Conservation (phyloP, 2,113 vertebrate genomes). For the Phyllostomus hastatus region DNA sequence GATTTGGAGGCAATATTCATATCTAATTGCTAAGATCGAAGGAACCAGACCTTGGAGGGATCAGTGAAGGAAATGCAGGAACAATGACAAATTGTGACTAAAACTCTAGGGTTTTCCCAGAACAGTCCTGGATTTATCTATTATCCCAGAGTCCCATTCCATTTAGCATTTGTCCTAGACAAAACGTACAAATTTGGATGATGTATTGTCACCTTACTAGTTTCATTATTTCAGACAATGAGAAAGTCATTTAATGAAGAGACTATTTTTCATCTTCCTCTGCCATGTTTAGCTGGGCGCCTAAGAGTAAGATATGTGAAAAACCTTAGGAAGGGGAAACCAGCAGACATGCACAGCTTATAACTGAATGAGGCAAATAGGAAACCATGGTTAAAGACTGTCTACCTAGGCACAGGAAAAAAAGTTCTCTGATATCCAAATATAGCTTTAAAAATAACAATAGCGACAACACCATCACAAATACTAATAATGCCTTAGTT, state of each 20-base stretch:
- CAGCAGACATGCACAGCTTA: not conserved
- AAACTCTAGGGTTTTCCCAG: not conserved
- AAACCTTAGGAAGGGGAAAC: not conserved
- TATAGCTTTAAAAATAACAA: not conserved
- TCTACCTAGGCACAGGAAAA: not conserved
- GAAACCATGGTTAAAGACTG: not conserved
- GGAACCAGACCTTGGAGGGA: not conserved
- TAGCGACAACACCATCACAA: not conserved
- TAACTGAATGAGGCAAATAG: not conserved
- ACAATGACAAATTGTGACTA: not conserved
- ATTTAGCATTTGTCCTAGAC: not conserved
- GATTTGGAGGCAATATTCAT: not conserved
- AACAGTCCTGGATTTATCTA: not conserved
- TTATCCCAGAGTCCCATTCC: not conserved
- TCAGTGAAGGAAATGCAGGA: not conserved
- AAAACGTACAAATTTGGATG: not conserved
- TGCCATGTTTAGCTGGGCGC: not conserved
- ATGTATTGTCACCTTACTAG: not conserved
- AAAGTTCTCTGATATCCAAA: not conserved
- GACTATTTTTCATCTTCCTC: not conserved
- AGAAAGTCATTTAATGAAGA: not conserved
- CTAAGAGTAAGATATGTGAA: not conserved
- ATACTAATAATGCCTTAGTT: not conserved
- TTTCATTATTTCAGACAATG: not conserved
- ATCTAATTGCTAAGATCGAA: not conserved